A percentile compares a stretch with the other conserved stretches of the same genome.
These are phyloP conservation scores for Falcaria lacertinaria DNA, from an alignment of 2,888 invertebrate species.

Conservation along the genomic window DNA sequence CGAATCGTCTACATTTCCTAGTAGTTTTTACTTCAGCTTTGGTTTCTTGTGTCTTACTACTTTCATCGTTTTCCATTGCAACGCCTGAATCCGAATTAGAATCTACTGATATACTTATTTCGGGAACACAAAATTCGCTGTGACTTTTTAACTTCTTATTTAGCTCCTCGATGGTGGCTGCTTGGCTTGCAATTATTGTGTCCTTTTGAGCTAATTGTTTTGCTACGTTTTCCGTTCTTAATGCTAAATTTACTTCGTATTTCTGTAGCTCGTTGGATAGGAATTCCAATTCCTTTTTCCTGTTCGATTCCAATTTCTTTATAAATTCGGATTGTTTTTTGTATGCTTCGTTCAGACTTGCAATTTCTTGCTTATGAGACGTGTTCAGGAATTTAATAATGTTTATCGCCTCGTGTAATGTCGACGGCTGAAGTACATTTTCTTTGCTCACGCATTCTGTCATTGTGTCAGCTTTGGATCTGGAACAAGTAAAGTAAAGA, in stretches of 20 bases:
- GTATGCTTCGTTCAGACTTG: conserved; percentile 55
- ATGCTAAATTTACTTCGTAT: conserved; percentile 66
- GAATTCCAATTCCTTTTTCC: conserved; percentile 69
- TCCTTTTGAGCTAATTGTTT: conserved; percentile 66
- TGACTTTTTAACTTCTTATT: conserved; percentile 47
- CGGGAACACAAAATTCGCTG: conserved; percentile 46
- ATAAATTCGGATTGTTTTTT: conserved; percentile 60
- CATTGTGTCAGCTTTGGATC: conserved; percentile 42
- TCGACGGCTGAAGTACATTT: conserved; percentile 56
- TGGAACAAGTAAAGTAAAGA: conserved; percentile 43
- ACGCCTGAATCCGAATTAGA: conserved; percentile 74
- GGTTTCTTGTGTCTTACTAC: conserved; percentile 39
- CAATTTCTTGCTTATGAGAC: conserved; percentile 68
- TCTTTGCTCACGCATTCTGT: conserved; percentile 43
- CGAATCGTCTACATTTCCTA: conserved; percentile 67
- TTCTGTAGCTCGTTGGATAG: conserved; percentile 65
- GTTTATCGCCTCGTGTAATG: conserved; percentile 70
- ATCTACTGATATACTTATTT: conserved; percentile 57
- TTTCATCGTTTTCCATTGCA: conserved; percentile 65
- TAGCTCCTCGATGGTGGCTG: conserved; percentile 57
- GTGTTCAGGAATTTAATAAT: conserved; percentile 68
- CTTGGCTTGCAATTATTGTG: conserved; percentile 58
- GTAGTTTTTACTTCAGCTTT: conserved; percentile 54
- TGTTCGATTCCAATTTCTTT: conserved; percentile 65
- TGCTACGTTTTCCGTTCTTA: conserved; percentile 59